Base-by-base conservation (phyloP, 2,888 invertebrate genomes). In the Xanthia togata region DNA sequence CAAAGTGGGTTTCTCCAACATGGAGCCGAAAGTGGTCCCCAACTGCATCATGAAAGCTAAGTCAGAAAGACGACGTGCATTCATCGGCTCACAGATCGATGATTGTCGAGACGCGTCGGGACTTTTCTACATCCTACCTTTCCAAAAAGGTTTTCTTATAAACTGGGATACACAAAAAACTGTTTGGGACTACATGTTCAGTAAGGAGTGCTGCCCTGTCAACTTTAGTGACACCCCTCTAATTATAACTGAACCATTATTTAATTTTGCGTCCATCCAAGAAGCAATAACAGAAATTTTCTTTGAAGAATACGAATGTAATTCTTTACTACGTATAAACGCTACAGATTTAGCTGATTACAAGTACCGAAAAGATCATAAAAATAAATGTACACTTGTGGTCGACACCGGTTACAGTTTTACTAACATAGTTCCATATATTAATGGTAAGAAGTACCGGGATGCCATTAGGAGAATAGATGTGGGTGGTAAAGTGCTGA, bases 11-110 rank as follows among this genome's bases (percentile, higher is more conserved):
- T 97, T 98, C 89, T 97, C 98, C 2, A 97, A 97, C 12, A 97
- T 97, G 87, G 96, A 97, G 77, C 98, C 99, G 11, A 98, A 97
- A 90, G 92, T 98, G 26, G 97, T 99, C 70, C 99, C 99, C 0
- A 99, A 99, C 95, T 99, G 99, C 91, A 98, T 99, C 47, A 99
- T 99, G 97, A 99, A 99, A 97, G 99, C 99, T 0, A 99, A 99
- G 95, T 99, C 99, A 71, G 99, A 99, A 94, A 97, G 99, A 73
- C 97, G 99, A 17, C 97, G 99, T 63, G 98, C 99, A 0, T 99
- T 99, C 93, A 97, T 99, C 75, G 99, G 98, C 89, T 95, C 96
- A 0, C 99, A 99, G 96, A 98, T 99, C 26, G 98, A 99, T 81
- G 99, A 99, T 88, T 99, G 99, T 92, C 97, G 99, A 44, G 99